A percentile compares a stretch with the other conserved stretches of the same genome.
Conservation (phyloP, 2,888 invertebrate genomes). For the Meiosimyza decipiens region DNA sequence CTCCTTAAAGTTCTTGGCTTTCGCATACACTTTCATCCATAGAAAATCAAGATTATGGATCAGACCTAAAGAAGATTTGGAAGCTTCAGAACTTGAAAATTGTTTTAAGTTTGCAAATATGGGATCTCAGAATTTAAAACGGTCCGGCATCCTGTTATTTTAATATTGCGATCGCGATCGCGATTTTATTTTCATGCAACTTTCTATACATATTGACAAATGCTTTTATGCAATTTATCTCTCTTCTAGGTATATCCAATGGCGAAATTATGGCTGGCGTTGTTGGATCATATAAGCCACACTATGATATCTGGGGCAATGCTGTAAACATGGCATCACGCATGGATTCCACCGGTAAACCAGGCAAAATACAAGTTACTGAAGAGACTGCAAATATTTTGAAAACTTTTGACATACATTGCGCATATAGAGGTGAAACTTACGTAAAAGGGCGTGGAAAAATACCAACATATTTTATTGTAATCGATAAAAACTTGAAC, state of each 20-base stretch:
- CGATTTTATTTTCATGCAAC: too few relatives aligned
- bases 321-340: conserved; percentile 96
- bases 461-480: conserved; percentile 80
- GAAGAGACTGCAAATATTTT: conserved; percentile 78
- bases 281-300: conserved; percentile 91
- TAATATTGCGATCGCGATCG: too few relatives aligned
- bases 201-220: too few relatives aligned
- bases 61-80: too few relatives aligned
- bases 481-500: conserved; percentile 72
- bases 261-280: conserved; percentile 95
- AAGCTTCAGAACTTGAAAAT: too few relatives aligned
- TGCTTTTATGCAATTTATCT: not conserved
- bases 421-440: conserved; percentile 76
- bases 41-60: too few relatives aligned
- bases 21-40: too few relatives aligned
- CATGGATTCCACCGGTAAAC: conserved; percentile 92
- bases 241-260: conserved; percentile 80
- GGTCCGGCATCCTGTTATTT: too few relatives aligned
- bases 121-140: too few relatives aligned
- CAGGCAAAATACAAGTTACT: conserved; percentile 83
- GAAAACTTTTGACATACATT: conserved; percentile 75
- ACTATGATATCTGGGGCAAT: conserved; percentile 98
- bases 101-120: too few relatives aligned
- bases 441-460: conserved; percentile 77
- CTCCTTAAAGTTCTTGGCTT: too few relatives aligned